Evolutionary conservation across 2,113 vertebrate species (phyloP).

Genomic region (Callospermophilus lateralis): DNA sequence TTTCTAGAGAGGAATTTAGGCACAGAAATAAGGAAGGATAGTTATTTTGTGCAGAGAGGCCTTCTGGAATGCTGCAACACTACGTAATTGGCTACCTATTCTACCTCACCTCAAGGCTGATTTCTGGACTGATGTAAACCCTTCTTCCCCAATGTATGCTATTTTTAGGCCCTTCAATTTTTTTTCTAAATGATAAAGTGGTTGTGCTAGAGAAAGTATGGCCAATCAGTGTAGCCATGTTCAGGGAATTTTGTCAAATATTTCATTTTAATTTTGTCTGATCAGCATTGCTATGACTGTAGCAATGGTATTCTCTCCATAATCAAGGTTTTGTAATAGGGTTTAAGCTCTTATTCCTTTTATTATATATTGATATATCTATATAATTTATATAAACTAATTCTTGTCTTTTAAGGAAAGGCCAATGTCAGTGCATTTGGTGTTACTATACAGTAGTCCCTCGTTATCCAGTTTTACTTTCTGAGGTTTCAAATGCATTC

Average conservation of each 20-base stretch:
- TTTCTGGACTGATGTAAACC: neutral
- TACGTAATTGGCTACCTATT: neutral
- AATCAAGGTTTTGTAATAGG: neutral
- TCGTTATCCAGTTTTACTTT: neutral
- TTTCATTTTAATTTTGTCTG: conserved; percentile 23
- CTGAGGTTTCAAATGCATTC: neutral
- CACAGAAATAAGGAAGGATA: neutral
- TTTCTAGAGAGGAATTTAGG: conserved; percentile 22
- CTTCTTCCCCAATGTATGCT: neutral
- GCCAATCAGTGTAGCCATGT: neutral
- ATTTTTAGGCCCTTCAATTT: neutral
- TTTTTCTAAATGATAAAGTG: neutral
- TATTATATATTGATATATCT: neutral
- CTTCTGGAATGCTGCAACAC: neutral
- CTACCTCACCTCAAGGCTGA: neutral
- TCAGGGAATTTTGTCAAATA: neutral
- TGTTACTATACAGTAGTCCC: neutral
- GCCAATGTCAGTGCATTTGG: neutral
- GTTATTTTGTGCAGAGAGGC: neutral
- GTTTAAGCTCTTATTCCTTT: neutral
- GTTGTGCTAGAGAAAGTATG: neutral
- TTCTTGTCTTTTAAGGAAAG: neutral
- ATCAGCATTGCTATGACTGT: neutral
- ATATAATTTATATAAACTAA: neutral
- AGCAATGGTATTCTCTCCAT: neutral